phyloP scores from a whole-genome alignment of 1,140 invertebrate genomes.

The Halesus radiatus region DNA sequence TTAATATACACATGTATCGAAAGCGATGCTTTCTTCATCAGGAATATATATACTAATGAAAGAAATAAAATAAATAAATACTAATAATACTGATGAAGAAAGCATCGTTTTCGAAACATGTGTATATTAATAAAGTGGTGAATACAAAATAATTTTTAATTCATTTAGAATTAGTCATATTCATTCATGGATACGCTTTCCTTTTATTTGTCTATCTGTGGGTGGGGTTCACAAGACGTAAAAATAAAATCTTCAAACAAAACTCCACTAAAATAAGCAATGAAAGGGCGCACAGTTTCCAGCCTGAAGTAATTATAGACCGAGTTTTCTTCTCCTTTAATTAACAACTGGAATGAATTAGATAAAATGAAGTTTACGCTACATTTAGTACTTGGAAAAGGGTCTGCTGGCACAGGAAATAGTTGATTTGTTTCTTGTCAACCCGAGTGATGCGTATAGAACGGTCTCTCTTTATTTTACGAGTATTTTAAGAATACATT shows the following conservation, averaged over 20 bases:
- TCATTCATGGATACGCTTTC: background rate
- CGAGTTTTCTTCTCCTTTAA: background rate
- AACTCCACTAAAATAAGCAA: no score
- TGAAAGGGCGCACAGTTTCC: constrained; percentile 4
- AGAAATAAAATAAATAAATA: no score
- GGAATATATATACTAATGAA: no score
- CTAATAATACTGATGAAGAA: no score
- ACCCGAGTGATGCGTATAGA: background rate
- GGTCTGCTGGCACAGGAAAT: constrained; percentile 7
- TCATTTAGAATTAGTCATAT: background rate
- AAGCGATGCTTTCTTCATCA: no score
- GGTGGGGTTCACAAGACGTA: background rate
- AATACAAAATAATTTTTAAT: no score
- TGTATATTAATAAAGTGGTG: no score
- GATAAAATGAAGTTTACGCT: background rate
- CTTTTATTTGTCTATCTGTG: background rate
- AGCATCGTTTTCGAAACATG: no score
- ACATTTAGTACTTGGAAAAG: constrained; percentile 4
- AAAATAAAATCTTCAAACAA: no score
- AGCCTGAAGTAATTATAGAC: background rate
- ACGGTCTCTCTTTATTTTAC: background rate
- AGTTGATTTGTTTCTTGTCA: constrained; percentile 12
- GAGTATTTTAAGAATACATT: constrained; percentile 1
- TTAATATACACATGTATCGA: no score
- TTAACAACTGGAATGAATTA: constrained; percentile 32